Evolutionary conservation across 2,113 vertebrate genomes (phyloP), one percentile per base, ranked within the genome.

Genomic region (Eurystomus gularis): DNA sequence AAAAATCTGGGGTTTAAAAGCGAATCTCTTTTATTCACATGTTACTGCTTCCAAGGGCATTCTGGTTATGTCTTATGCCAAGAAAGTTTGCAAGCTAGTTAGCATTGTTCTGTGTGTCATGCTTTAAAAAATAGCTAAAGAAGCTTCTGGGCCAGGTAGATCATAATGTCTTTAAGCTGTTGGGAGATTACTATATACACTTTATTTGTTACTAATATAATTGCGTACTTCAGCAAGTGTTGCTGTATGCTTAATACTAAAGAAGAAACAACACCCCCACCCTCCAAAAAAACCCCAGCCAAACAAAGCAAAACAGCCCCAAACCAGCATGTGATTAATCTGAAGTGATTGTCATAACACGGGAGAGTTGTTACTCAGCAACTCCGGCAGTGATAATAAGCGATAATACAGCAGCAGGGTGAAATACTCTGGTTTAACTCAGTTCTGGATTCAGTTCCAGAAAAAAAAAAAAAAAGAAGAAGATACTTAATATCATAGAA

Each of bases 241-340:
- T 86, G n/a, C 3, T 29, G 3, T 75, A 10, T 62, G 11, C 21
- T 75, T 78, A 64, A 80, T 71, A 71, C 20, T 18, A 42, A 61
- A 51, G 70, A 15, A 8, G 5, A 46, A 48, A 7, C 5, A 60
- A 25, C 12, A 37, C 17, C 1, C 3, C 10, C 6, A 7, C 7
- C 2, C 2, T 3, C 4, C 1, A 26, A 17, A 78, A 57, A 16
- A 2, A 51, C 4, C 5, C 11, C 37, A 42, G n/a, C n/a, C 29
- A 78, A 40, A 54, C 14, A 25, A 33, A 62, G 10, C 19, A 58
- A 46, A 82, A 7, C 25, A 77, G 46, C 19, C 35, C 9, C 23
- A 49, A 85, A 65, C 1, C 5, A 64, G 19, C 9, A 35, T 54
- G 17, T 13, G 46, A 0, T 51, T 85, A 46, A 44, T 70, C 40